Conservation (phyloP, 2,888 invertebrate species). For the Sipha maydis region DNA sequence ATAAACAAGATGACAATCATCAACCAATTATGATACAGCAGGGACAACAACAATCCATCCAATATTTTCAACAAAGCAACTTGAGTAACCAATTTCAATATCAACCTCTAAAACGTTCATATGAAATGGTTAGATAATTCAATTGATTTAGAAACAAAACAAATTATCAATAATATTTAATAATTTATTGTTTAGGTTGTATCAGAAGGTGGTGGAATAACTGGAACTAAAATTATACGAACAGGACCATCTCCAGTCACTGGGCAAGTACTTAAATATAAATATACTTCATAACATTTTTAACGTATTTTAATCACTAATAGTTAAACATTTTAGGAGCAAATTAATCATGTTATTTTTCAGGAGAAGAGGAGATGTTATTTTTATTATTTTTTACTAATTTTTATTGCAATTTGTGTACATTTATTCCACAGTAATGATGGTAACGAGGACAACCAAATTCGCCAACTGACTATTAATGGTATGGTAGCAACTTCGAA, state of each 20-base stretch:
- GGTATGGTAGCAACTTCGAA: slow-evolving; percentile 56
- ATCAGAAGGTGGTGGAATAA: slow-evolving; percentile 57
- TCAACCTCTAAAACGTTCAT: slow-evolving; percentile 54
- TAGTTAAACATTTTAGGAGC: slow-evolving; percentile 24
- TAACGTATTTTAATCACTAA: not conserved
- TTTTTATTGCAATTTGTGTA: slow-evolving; percentile 51
- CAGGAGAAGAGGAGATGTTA: slow-evolving; percentile 43
- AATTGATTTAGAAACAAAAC: not conserved
- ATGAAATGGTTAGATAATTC: slow-evolving; percentile 54
- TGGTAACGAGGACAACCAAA: slow-evolving; percentile 56
- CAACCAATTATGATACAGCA: slow-evolving; percentile 60
- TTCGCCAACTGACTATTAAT: slow-evolving; percentile 59
- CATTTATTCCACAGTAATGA: slow-evolving; percentile 50
- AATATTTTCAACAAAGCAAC: slow-evolving; percentile 58
- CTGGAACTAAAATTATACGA: slow-evolving; percentile 56
- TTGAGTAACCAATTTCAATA: slow-evolving; percentile 50
- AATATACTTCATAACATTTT: not conserved
- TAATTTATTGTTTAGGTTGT: slow-evolving; percentile 35
- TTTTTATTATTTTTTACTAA: slow-evolving; percentile 30
- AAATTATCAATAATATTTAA: not conserved
- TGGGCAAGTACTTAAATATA: slow-evolving; percentile 51
- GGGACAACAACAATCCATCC: slow-evolving; percentile 58
- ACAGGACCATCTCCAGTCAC: slow-evolving; percentile 49
- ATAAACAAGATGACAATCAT: slow-evolving; percentile 54
- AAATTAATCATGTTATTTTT: slow-evolving; percentile 40